phyloP scores from a whole-genome alignment of 2,888 invertebrate genomes.

The Pyrocoelia pectoralis region DNA sequence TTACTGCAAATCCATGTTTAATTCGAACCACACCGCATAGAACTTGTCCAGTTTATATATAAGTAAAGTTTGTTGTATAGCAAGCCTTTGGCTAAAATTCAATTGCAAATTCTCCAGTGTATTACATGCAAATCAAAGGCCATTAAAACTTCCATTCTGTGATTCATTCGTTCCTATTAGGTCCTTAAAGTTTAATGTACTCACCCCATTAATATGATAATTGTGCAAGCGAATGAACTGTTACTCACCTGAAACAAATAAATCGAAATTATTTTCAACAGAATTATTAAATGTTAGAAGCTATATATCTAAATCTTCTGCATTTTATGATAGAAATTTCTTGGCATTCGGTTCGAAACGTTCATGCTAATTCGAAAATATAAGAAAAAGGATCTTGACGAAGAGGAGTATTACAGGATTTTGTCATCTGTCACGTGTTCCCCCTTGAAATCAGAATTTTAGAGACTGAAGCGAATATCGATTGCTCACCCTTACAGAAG shows the following conservation, averaged over 20 bases:
- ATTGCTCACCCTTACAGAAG: constrained; percentile 35
- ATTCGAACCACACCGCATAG: constrained; percentile 48
- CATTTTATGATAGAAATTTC: too few relatives aligned
- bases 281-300: background rate
- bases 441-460: constrained; percentile 32
- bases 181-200: background rate
- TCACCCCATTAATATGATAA: background rate
- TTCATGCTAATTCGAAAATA: too few relatives aligned
- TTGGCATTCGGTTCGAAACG: too few relatives aligned
- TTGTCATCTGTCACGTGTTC: constrained; percentile 34
- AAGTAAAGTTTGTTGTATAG: constrained; percentile 31
- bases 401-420: constrained; percentile 24
- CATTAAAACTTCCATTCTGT: background rate
- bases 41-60: constrained; percentile 52
- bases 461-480: constrained; percentile 34
- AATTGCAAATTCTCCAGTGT: constrained; percentile 17
- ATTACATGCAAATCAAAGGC: constrained; percentile 21
- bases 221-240: background rate
- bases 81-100: constrained; percentile 22
- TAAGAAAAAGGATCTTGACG: background rate
- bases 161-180: background rate
- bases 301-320: background rate
- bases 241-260: constrained; percentile 32
- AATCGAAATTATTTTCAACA: constrained; percentile 14
- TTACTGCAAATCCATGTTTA: constrained; percentile 54